These are phyloP conservation scores for Cydia splendana DNA, from an alignment of 1,140 invertebrate genomes.

Conservation along the genomic window DNA sequence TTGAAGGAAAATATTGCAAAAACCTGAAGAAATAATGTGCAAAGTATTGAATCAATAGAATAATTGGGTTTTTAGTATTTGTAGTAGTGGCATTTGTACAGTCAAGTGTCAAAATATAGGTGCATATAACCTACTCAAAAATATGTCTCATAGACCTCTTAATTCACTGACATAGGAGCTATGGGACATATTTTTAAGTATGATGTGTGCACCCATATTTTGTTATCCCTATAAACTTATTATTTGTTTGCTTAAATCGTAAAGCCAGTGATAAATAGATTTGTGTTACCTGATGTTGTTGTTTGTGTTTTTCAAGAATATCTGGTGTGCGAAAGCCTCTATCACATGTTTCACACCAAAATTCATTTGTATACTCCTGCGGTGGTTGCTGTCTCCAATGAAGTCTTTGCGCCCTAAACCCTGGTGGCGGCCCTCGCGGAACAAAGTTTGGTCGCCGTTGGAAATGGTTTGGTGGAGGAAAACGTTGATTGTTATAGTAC, in stretches of 20 bases:
- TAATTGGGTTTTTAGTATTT: no score
- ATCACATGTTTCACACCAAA: constrained; percentile 89
- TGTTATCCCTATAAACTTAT: background rate
- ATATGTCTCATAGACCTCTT: no score
- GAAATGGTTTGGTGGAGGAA: constrained; percentile 33
- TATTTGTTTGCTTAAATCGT: background rate
- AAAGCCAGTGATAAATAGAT: background rate
- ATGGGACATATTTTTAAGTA: no score
- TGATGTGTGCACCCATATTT: no score
- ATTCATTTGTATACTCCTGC: constrained; percentile 47
- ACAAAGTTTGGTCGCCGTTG: constrained; percentile 33
- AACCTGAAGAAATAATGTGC: background rate
- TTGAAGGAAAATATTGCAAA: no score
- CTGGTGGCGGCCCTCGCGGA: background rate
- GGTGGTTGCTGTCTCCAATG: constrained; percentile 35
- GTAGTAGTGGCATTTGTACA: no score
- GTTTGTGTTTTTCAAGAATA: constrained; percentile 83
- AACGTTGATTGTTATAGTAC: constrained; percentile 8
- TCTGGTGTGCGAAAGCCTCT: constrained; percentile 83
- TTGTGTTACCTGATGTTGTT: constrained; percentile 81
- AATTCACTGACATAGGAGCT: no score
- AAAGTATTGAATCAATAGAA: no score
- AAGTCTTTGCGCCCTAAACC: background rate
- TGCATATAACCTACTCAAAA: no score
- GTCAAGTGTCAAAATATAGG: no score